Evolutionary conservation across 2,888 invertebrate genomes (phyloP).

Genomic region (Hoplodrina blanda): DNA sequence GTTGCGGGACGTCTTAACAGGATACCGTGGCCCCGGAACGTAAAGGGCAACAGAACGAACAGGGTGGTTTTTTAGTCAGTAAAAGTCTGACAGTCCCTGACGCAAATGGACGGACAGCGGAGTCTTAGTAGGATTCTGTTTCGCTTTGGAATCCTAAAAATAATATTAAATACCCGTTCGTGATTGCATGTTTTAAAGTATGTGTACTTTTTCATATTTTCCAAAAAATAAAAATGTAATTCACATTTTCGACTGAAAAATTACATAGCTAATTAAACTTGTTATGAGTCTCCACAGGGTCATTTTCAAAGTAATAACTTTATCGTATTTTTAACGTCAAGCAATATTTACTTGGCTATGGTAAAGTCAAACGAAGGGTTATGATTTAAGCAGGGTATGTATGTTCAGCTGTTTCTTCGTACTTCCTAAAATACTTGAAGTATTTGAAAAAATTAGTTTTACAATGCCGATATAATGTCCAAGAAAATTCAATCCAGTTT

Average conservation of each 20-base stretch:
- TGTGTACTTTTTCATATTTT: neutral
- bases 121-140: no score
- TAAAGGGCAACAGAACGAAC: no score
- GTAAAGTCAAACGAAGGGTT: neutral
- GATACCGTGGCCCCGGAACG: no score
- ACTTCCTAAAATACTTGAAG: no score
- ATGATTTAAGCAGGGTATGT: neutral
- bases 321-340: neutral
- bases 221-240: neutral
- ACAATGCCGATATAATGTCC: no score
- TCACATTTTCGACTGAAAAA: neutral
- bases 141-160: no score
- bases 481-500: no score
- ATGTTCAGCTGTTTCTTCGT: neutral
- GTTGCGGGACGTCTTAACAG: no score
- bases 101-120: no score
- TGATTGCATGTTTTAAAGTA: neutral
- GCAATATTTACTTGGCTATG: neutral
- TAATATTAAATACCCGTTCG: neutral
- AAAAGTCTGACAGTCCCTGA: no score
- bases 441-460: no score
- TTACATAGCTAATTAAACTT: neutral
- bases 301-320: neutral
- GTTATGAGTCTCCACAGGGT: neutral
- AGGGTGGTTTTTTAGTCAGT: no score